A percentile compares a stretch with the other conserved stretches of the same genome.
Evolutionary conservation across 2,888 invertebrate species (phyloP).

Genomic region (Rhaphigaster nebulosa): DNA sequence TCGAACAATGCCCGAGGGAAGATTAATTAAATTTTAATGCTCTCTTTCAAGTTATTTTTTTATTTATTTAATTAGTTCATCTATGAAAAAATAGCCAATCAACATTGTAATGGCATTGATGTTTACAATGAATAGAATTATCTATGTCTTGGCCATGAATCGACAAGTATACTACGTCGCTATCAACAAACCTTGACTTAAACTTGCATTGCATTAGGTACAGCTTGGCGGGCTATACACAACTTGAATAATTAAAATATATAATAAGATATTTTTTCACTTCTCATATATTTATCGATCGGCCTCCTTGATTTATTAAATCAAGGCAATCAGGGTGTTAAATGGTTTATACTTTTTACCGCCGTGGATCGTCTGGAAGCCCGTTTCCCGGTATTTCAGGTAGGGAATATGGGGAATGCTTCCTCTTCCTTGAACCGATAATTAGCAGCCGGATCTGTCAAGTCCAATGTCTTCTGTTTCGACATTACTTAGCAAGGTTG

Average conservation of each 20-base stretch:
- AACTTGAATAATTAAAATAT: not conserved
- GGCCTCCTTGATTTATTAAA: not conserved
- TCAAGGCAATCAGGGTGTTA: not conserved
- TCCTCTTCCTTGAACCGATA: conserved; percentile 16
- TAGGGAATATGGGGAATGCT: not conserved
- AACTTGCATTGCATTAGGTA: not conserved
- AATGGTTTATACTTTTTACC: not conserved
- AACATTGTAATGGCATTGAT: not conserved
- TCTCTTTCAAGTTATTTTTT: not conserved
- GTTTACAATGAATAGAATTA: not conserved
- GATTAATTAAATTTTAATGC: too few relatives aligned
- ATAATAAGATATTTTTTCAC: not conserved
- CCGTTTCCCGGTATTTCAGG: not conserved
- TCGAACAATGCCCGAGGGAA: too few relatives aligned
- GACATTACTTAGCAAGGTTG: not conserved
- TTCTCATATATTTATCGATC: not conserved
- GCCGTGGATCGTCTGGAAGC: not conserved
- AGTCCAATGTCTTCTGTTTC: conserved; percentile 3
- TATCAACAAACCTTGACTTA: not conserved
- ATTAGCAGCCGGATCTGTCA: not conserved
- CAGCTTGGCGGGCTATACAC: not conserved
- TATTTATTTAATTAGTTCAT: not conserved
- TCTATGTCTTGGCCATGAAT: not conserved
- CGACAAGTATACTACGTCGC: not conserved
- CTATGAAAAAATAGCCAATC: not conserved